Conservation (phyloP, 2,888 invertebrate genomes). For the Cheiracanthium punctorium region DNA sequence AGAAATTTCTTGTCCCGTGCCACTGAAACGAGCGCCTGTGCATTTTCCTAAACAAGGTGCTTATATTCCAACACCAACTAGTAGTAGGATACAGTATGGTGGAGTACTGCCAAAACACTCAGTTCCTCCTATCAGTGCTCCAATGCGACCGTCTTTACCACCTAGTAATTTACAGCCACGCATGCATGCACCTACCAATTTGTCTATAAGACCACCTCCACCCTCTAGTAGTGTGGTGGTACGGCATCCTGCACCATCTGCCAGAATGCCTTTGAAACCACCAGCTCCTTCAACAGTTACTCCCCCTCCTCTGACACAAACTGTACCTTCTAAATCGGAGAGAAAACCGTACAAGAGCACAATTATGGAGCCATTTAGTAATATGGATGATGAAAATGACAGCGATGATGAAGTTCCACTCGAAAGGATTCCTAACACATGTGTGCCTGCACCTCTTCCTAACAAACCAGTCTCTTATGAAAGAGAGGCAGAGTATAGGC, state of each 20-base stretch:
- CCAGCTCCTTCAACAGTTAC: neutral
- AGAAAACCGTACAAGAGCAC: conserved; percentile 32
- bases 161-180: neutral
- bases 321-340: neutral
- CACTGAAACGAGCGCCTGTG: neutral
- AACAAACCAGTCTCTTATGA: conserved; percentile 27
- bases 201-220: neutral
- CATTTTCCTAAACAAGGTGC: conserved; percentile 1
- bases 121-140: neutral
- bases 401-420: conserved; percentile 61
- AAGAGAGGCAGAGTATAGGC: conserved; percentile 44
- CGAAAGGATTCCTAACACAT: conserved; percentile 45
- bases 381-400: conserved; percentile 42
- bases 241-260: neutral
- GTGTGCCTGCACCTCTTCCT: conserved; percentile 32
- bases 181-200: neutral
- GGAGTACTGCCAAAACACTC: neutral
- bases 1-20: neutral
- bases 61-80: neutral
- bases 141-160: neutral
- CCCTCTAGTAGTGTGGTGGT: neutral
- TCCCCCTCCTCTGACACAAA: neutral
- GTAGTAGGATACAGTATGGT: neutral
- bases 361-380: conserved; percentile 58
- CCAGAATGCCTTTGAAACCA: neutral